Base-by-base conservation (phyloP, 53 echinoderm and acorn worm genomes). In the Patiria pectinifera region DNA sequence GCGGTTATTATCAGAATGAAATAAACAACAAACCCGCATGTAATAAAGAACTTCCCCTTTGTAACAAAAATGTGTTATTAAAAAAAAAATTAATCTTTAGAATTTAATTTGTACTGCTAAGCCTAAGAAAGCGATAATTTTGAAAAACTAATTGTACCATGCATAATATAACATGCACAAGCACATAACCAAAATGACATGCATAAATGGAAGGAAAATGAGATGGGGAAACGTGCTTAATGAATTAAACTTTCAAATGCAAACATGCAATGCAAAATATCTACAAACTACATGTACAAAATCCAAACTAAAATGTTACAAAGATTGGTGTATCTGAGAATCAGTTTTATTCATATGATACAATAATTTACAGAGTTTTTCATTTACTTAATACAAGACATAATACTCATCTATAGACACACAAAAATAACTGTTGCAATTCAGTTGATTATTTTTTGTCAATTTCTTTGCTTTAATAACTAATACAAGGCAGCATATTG, bases 301-400 rank as follows among this genome's bases (percentile, higher is more conserved):
- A 48, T 79, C 15, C 26, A 79, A 79, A 79, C 48, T 74, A 74
- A 23, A 74, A 74, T 74, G 16, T 74, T 24, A 4, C 74, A 74
- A 23, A n/a, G 18, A n/a, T 18, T 10, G 23, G 21, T 23, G 74
- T 7, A 74, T 74, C 22, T 10, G 24, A 22, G 24, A 23, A 5
- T 66, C 66, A 74, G 74, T 9, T 74, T 74, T 74, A 74, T 74
- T 74, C 74, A 74, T 18, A 74, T n/a, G 66, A 66, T 18, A 66
- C 74, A 23, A 23, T 74, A 74, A n/a, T 5, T 74, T 74, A n/a
- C 74, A 66, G 0, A 66, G 74, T 6, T 21, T 23, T 19, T 4
- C 70, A 3, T 10, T 24, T 21, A 21, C 24, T n/a, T 23, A 23
- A 74, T 24, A 74, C 15, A 23, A 24, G 22, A 4, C 74, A 23